These are phyloP conservation scores for Tenodera sinensis DNA, from an alignment of 2,888 invertebrate genomes.

Conservation along the genomic window DNA sequence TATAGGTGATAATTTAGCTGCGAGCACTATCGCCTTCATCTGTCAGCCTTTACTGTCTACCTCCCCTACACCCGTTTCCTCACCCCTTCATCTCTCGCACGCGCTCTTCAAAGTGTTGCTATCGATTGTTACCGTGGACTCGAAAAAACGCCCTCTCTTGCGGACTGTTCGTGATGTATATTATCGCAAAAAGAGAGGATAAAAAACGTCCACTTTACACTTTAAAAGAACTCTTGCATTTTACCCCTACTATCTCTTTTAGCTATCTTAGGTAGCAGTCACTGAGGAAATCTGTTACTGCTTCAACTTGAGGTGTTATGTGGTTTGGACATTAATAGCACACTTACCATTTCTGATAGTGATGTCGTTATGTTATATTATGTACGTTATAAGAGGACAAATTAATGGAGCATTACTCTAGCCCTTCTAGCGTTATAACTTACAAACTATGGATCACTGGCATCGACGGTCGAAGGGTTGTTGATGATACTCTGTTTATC, in stretches of 20 bases:
- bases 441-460: background rate
- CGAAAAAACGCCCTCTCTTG: constrained; percentile 1
- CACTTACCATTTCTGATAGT: background rate
- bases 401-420: background rate
- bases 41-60: constrained; percentile 10
- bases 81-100: constrained; percentile 2
- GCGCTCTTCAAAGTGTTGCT: background rate
- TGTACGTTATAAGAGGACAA: background rate
- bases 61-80: constrained; percentile 11
- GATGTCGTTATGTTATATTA: background rate
- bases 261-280: background rate
- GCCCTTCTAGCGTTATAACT: background rate
- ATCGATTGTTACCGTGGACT: constrained; percentile 2
- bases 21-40: constrained; percentile 11
- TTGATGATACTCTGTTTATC: background rate
- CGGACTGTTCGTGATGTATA: background rate
- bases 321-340: background rate
- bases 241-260: background rate
- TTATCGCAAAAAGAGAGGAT: background rate
- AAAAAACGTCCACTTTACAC: background rate
- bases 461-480: background rate
- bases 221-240: background rate
- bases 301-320: background rate
- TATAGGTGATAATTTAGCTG: constrained; percentile 18
- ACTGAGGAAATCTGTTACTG: background rate